Evolutionary conservation across 2,797 vertebrate species (phyloP).

Genomic region (Heterohyrax brucei): DNA sequence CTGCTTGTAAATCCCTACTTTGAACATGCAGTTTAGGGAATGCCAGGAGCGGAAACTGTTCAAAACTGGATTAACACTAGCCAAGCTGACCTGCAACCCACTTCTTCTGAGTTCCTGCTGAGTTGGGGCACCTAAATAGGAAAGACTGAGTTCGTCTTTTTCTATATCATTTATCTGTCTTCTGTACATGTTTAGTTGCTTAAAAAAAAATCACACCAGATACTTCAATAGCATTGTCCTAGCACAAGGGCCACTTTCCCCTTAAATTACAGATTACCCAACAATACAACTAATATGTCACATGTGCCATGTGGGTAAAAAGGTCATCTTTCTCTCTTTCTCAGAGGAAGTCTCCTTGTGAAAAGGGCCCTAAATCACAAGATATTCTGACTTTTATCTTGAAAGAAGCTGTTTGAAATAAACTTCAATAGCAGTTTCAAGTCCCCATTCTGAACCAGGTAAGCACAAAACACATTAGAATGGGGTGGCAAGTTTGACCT

Average conservation of each 20-base stretch:
- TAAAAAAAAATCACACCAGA: constrained; percentile 58
- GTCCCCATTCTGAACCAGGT: constrained; percentile 15
- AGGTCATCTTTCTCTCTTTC: background rate
- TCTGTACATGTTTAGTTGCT: constrained; percentile 73
- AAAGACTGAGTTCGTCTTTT: constrained; percentile 86
- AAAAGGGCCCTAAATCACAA: background rate
- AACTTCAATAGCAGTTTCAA: background rate
- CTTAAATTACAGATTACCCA: background rate
- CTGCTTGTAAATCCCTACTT: constrained; percentile 93
- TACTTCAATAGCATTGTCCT: background rate
- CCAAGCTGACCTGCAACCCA: constrained; percentile 93
- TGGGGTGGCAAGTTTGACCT: background rate
- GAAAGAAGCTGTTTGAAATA: constrained; percentile 23
- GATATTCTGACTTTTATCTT: constrained; percentile 12
- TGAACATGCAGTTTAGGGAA: constrained; percentile 93
- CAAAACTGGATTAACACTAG: constrained; percentile 93
- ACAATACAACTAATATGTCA: background rate
- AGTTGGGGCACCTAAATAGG: constrained; percentile 87
- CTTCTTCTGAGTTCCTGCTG: constrained; percentile 90
- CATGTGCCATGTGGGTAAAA: background rate
- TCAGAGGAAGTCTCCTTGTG: background rate
- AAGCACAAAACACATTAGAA: constrained; percentile 24
- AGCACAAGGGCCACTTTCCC: background rate
- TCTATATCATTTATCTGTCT: constrained; percentile 84
- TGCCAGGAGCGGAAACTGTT: constrained; percentile 94